Evolutionary conservation across 2,888 invertebrate species (phyloP), one percentile per base, ranked within the genome.

Genomic region (Melanophora roralis): DNA sequence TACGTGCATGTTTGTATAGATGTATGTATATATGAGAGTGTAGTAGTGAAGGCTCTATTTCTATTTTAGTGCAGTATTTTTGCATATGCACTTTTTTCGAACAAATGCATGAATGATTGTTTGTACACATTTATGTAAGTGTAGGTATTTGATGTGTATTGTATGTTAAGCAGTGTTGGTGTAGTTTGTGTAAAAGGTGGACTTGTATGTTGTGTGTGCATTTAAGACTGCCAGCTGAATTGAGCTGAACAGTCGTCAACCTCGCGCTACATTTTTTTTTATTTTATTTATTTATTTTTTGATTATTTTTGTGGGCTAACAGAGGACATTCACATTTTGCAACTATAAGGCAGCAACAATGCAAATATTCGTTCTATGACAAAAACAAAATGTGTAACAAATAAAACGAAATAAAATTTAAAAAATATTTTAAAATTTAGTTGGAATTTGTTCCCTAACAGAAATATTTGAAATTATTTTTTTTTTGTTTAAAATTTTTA

Each of bases 271-370:
- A 85, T 87, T 84, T 83, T 84, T 74, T 49, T 65, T 74, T 72
- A 2, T 64, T 38, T 19, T 36, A 36, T 12, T 47, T 49, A 4
- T 72, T 34, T 55, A 14, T 59, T 74, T 65, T 74, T 67, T 74
- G 32, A 59, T 74, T 51, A 59, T 84, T 78, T 82, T 86, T 88
- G 85, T 88, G 88, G 87, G 86, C 85, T 87, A 89, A 88, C 87
- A 87, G 89, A 89, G 89, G 88, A 89, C 89, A 89, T 88, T 88
- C 88, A 88, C 88, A 89, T 88, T 80, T 80, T 86, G 79, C 81
- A 81, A 81, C 74, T 55, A 38, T 21, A 60, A 67, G 68, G 49
- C 12, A 71, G 43, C 62, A 75, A 49, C 59, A 36, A 53, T 49
- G 27, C 51, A 59, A 34, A 47, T 11, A 38, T 32, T 11, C 62